Conservation (phyloP, 2,113 vertebrate genomes). For the Pica pica region DNA sequence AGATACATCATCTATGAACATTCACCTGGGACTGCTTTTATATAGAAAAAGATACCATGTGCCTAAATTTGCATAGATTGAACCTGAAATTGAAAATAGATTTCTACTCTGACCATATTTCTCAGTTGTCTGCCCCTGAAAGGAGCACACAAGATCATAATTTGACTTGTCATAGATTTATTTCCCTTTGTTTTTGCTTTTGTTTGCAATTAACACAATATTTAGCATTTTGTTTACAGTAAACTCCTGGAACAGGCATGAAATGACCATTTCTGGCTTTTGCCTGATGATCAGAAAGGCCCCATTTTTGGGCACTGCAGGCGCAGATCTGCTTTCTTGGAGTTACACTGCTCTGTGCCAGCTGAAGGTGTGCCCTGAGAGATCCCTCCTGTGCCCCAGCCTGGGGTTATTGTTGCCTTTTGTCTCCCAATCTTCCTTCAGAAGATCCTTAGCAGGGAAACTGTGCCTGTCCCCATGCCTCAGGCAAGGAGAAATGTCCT, state of each 20-base stretch:
- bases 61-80: not conserved
- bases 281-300: not conserved
- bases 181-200: not conserved
- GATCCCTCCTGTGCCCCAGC: not conserved
- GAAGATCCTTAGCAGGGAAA: not conserved
- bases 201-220: not conserved
- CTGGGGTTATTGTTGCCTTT: not conserved
- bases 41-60: not conserved
- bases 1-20: not conserved
- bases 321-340: not conserved
- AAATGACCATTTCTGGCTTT: not conserved
- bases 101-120: not conserved
- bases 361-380: not conserved
- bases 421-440: not conserved
- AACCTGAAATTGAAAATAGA: not conserved
- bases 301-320: rapidly evolving
- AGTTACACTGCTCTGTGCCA: not conserved
- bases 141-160: not conserved
- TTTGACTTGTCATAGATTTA: not conserved
- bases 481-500: not conserved
- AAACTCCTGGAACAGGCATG: not conserved
- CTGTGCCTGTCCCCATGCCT: not conserved
- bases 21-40: slow-evolving; percentile 25
- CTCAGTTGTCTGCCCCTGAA: not conserved
- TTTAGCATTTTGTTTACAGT: not conserved